Evolutionary conservation across 2,113 vertebrate species (phyloP).

Genomic region (Malurus elegans): DNA sequence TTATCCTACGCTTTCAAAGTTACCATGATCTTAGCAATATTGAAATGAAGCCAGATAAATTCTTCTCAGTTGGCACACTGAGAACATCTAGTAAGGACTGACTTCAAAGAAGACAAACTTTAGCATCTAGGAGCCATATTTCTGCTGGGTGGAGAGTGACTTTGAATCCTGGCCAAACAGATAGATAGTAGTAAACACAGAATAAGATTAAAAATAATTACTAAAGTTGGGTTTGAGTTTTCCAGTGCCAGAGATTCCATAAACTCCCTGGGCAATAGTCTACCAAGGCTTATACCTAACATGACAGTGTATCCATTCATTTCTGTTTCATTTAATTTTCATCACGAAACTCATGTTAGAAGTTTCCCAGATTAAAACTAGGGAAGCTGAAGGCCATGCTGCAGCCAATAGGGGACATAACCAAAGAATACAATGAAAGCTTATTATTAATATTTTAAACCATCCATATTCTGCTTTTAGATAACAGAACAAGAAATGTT

Average conservation of each 20-base stretch:
- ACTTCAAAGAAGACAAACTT: neutral
- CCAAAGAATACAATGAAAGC: neutral
- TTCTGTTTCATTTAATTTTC: neutral
- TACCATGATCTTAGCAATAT: neutral
- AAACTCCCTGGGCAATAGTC: neutral
- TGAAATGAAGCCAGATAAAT: neutral
- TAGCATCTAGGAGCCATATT: neutral
- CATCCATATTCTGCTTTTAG: neutral
- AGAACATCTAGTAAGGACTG: neutral
- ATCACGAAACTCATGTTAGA: neutral
- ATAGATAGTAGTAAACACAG: neutral
- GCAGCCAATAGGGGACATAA: neutral
- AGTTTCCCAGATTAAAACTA: neutral
- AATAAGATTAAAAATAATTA: neutral
- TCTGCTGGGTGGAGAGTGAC: neutral
- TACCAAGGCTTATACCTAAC: neutral
- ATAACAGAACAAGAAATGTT: neutral
- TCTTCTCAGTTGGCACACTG: neutral
- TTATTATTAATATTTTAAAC: neutral
- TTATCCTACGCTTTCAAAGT: neutral
- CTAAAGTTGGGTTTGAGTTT: neutral
- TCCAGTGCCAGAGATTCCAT: neutral
- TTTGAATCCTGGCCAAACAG: neutral
- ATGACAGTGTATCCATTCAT: fast-evolving
- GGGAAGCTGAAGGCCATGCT: neutral